Base-by-base conservation (phyloP, 2,888 invertebrate species). In the Erannis defoliaria region DNA sequence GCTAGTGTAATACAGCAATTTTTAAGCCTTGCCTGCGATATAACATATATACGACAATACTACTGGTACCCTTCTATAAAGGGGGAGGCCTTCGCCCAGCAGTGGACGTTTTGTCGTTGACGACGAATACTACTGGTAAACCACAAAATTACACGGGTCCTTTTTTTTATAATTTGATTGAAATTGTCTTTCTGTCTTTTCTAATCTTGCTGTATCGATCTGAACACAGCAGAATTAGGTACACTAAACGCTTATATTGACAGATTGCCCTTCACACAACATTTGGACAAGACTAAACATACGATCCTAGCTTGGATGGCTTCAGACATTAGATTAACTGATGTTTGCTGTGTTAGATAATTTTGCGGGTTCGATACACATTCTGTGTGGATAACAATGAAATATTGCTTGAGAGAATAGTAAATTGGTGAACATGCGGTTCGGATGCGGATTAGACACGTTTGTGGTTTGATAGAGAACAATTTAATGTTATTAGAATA, bases 241-340 rank as follows among this genome's bases (percentile, higher is more conserved):
- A 71, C 67, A 65, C 68, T 70, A 70, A 68, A 70, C 66, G 72
- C 72, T 70, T 73, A 70, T 75, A 75, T 75, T 81, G 76, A 74
- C 80, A 74, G 77, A 80, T 78, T 78, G 77, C 72, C 76, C 76
- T 80, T 76, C 69, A 70, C 72, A 72, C 71, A 71, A 71, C 65
- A 49, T 46, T 51, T 48, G 56, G 64, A 66, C 64, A 65, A 70
- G 67, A 71, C 67, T 67, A 62, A 70, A 71, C 70, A 72, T 59
- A 68, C 72, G 64, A 68, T 68, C 69, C 67, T 71, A 33, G 33
- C 38, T 58, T 33, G 46, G n/a, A 60, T 55, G 70, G 62, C 57
- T 67, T 64, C 71, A 75, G 72, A 77, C 72, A 71, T 53, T 64
- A 71, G 71, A 74, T 75, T 68, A 72, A 71, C 67, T 67, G 68